phyloP scores from a whole-genome alignment of 2,113 vertebrate genomes.

The Mesitornis unicolor region DNA sequence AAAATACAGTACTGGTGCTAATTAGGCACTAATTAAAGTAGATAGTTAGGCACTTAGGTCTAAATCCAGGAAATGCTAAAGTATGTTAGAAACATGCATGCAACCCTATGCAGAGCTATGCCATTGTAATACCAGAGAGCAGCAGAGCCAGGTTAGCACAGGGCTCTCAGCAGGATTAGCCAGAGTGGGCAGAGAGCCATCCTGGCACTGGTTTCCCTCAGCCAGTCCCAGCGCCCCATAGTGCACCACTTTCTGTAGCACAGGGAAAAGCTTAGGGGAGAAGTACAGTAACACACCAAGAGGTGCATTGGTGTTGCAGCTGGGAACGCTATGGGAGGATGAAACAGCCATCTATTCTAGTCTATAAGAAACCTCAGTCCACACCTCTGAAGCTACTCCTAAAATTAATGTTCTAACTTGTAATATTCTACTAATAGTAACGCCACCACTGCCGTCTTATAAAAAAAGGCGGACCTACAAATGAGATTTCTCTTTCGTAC shows the following conservation, averaged over 20 bases:
- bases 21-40: neutral
- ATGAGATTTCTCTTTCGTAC: neutral
- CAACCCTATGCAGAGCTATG: neutral
- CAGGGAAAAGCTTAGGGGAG: neutral
- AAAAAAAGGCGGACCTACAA: neutral
- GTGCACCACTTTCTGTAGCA: neutral
- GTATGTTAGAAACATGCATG: neutral
- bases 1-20: neutral
- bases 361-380: neutral
- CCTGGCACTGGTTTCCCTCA: neutral
- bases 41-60: neutral
- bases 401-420: neutral
- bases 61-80: neutral
- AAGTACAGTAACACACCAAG: neutral
- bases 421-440: neutral
- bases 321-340: neutral
- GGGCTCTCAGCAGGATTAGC: neutral
- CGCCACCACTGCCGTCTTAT: neutral
- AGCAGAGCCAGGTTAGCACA: neutral
- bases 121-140: neutral
- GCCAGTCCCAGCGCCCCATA: accelerated
- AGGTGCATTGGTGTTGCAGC: neutral
- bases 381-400: neutral
- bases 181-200: neutral
- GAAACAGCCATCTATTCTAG: neutral